Evolutionary conservation across 2,888 invertebrate genomes (phyloP).

Genomic region (Ctena decussata): DNA sequence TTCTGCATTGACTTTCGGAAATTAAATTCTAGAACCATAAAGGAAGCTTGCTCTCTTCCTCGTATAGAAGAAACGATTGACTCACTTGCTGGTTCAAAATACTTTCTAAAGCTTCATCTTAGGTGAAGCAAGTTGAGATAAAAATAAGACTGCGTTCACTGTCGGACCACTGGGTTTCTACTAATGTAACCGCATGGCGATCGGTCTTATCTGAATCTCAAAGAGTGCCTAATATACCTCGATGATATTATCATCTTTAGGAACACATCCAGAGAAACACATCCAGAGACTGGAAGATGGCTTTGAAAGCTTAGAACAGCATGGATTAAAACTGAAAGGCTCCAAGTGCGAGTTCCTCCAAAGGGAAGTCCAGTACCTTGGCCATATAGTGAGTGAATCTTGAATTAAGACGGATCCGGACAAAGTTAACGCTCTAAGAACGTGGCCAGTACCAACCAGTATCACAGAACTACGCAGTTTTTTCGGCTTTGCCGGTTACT

Average conservation of each 20-base stretch:
- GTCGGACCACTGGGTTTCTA: neutral
- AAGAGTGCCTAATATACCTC: conserved; percentile 8
- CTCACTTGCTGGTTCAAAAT: neutral
- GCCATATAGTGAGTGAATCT: conserved; percentile 5
- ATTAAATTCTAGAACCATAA: neutral
- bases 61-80: neutral
- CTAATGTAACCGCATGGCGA: neutral
- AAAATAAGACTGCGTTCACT: neutral
- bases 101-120: neutral
- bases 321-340: neutral
- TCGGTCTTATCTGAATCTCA: neutral
- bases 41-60: neutral
- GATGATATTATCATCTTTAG: conserved; percentile 41
- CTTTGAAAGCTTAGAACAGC: neutral
- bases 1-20: neutral
- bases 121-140: neutral
- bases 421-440: neutral
- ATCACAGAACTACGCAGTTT: conserved; percentile 27
- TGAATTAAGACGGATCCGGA: neutral
- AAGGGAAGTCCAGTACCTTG: conserved; percentile 6
- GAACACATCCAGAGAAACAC: conserved; percentile 20
- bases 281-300: neutral
- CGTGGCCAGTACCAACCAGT: neutral
- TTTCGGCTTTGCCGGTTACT: conserved; percentile 39
- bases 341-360: neutral